Conservation (phyloP, 1,140 invertebrate genomes). For the Aleiodes sp. region DNA sequence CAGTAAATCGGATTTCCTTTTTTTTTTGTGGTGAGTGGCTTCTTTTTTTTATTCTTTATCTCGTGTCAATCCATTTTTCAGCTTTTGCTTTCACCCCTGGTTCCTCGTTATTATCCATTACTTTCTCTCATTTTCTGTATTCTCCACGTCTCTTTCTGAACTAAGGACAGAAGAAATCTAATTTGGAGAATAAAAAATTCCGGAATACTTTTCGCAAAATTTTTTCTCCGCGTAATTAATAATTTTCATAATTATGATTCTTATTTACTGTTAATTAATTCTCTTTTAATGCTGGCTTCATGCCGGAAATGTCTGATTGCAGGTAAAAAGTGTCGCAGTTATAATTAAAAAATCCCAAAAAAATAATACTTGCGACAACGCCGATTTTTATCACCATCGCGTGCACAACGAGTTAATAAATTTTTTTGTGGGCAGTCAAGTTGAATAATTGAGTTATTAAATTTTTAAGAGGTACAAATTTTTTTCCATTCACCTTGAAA, state of each 20-base stretch:
- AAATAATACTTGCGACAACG: background rate
- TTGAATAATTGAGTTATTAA: conserved; percentile 4
- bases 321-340: background rate
- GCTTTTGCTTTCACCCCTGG: no score
- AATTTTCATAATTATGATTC: background rate
- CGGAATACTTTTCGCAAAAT: no score
- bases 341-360: background rate
- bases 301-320: background rate
- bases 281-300: background rate
- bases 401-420: background rate
- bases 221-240: background rate
- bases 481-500: no score
- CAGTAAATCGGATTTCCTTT: conserved; percentile 59
- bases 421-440: background rate
- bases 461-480: no score
- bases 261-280: conserved; percentile 23
- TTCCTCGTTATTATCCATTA: no score
- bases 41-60: conserved; percentile 16
- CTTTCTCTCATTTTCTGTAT: background rate
- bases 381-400: conserved; percentile 8
- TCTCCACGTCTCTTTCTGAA: no score
- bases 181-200: no score
- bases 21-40: conserved; percentile 36
- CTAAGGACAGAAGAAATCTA: no score
- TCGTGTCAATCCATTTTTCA: background rate